A percentile compares a stretch with the other conserved stretches of the same genome.
Evolutionary conservation across 2,888 invertebrate species (phyloP).

Genomic region (Clostera curtula): DNA sequence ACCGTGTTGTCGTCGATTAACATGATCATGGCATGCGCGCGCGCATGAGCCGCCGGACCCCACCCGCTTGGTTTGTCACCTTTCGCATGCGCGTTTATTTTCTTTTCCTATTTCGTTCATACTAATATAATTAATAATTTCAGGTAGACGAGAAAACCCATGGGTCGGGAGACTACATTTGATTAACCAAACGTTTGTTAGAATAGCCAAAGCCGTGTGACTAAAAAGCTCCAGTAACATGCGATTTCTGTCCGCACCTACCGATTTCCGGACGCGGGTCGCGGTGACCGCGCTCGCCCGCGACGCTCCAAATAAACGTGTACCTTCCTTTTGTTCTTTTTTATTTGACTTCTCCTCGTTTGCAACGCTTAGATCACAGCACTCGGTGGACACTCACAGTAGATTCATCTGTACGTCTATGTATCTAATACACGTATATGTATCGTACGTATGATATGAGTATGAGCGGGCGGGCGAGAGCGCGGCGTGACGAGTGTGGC

Average conservation of each 20-base stretch:
- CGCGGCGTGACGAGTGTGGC: slow-evolving; percentile 32
- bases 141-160: slow-evolving; percentile 71
- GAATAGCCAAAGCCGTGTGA: slow-evolving; percentile 47
- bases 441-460: slow-evolving; percentile 25
- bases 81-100: slow-evolving; percentile 45
- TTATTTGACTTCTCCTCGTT: slow-evolving; percentile 56
- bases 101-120: slow-evolving; percentile 59
- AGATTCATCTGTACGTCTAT: slow-evolving; percentile 45
- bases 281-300: no score
- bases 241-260: slow-evolving; percentile 33
- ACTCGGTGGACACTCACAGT: slow-evolving; percentile 72
- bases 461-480: slow-evolving; percentile 16
- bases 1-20: slow-evolving; percentile 23
- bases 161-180: slow-evolving; percentile 70
- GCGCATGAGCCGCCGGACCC: slow-evolving; percentile 37
- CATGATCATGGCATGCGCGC: slow-evolving; percentile 54
- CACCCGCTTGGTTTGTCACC: slow-evolving; percentile 44
- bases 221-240: slow-evolving; percentile 51
- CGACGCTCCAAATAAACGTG: slow-evolving; percentile 57
- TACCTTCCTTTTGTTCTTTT: slow-evolving; percentile 55
- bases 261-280: slow-evolving; percentile 4
- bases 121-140: slow-evolving; percentile 74
- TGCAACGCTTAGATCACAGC: slow-evolving; percentile 72
- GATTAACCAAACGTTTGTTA: slow-evolving; percentile 55
- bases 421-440: slow-evolving; percentile 26